Base-by-base conservation (phyloP, 2,113 vertebrate genomes). In the Enhydra lutris region DNA sequence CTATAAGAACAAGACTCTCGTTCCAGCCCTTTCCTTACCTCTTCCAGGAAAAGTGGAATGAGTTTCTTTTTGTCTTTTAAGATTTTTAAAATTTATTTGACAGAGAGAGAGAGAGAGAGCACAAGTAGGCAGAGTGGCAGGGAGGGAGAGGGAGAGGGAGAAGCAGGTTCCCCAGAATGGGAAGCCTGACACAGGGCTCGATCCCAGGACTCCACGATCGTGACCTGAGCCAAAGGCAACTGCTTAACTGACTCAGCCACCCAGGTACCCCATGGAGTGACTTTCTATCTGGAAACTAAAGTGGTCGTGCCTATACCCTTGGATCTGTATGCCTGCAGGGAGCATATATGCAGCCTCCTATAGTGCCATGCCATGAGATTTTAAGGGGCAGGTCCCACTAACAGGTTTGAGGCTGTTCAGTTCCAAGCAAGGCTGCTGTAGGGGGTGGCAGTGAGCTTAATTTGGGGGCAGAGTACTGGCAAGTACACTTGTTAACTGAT, bases 221-320 rank as follows among this genome's bases (percentile, higher is more conserved):
- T 59, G 57, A 59, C 57, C 23, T 59, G 57, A 61, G 24, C 24
- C 3, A 9, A 61, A 61, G 59, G 24, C 24, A 61, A 24, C 9
- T 10, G 10, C 24, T 26, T 61, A 61, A 61, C 59, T 1, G 1
- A 26, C 23, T 26, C 24, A 61, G 24, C 59, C 59, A 11, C 10
- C 23, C 24, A 61, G 59, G 59, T 4, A 8, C 59, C 59, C 59
- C 10, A 17, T 36, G 9, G 24, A 74, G 18, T 23, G 17, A 86
- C 23, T 86, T 65, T 65, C 13, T 67, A 31, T 67, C 52, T 61
- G 73, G 79, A 97, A 94, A 42, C 29, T 55, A 92, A 71, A 69
- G 73, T 14, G 23, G 21, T 18, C 1, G 4, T 42, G 31, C 4
- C 8, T 12, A 11, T 67, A 5, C 61, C 57, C 57, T 69, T 24